A percentile compares a stretch with the other conserved stretches of the same genome.
These are phyloP conservation scores for Arizona elegans DNA, from an alignment of 2,113 vertebrate genomes.

Conservation along the genomic window DNA sequence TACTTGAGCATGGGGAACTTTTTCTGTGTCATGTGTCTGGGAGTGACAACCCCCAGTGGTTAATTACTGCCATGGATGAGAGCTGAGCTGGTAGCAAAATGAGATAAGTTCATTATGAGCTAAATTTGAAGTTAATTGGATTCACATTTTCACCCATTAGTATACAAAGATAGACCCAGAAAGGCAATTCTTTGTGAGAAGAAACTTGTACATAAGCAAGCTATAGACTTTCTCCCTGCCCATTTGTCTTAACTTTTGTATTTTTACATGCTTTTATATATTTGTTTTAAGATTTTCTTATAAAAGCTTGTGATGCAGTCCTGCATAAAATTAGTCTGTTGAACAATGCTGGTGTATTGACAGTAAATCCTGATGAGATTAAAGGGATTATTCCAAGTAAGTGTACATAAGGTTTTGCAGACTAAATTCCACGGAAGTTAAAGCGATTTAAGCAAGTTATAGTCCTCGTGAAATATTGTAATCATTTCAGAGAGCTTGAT, in stretches of 20 bases:
- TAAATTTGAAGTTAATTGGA: conserved; percentile 81
- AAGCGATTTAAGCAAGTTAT: neutral
- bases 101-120: conserved; percentile 80
- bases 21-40: conserved; percentile 74
- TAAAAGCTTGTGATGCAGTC: neutral
- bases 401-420: neutral
- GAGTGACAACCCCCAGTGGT: conserved; percentile 83
- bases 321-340: neutral
- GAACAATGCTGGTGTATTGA: neutral
- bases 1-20: conserved; percentile 68
- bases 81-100: conserved; percentile 73
- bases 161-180: conserved; percentile 62
- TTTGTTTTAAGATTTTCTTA: neutral
- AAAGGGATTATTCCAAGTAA: neutral
- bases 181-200: conserved; percentile 21
- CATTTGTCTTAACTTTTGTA: neutral
- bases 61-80: conserved; percentile 80
- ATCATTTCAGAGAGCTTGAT: neutral
- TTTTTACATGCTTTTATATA: neutral
- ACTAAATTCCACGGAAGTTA: neutral
- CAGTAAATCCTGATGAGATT: neutral
- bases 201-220: conserved; percentile 28
- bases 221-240: neutral
- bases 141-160: conserved; percentile 63
- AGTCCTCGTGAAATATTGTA: neutral